phyloP scores from a whole-genome alignment of 2,888 invertebrate species.

The Amphiduros pacificus region DNA sequence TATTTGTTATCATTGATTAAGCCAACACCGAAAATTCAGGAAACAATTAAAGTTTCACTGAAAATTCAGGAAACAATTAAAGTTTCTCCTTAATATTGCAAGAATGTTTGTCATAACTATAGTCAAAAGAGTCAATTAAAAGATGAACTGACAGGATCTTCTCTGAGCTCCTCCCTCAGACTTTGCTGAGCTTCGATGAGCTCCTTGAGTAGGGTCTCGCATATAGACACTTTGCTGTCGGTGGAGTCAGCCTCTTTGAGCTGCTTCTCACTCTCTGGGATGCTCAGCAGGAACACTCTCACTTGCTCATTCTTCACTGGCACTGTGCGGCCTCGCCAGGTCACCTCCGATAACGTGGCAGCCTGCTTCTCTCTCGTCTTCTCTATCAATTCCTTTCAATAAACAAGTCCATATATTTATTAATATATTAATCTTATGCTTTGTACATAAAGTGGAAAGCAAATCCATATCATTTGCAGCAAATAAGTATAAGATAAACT shows the following conservation, averaged over 20 bases:
- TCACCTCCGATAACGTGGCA: constrained; percentile 79
- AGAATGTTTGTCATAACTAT: too few species aligned
- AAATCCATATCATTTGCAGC: too few species aligned
- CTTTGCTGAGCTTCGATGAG: constrained; percentile 91
- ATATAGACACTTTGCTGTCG: constrained; percentile 75
- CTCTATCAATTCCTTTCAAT: constrained; percentile 72
- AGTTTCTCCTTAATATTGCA: too few species aligned
- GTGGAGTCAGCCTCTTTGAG: constrained; percentile 50
- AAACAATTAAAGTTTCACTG: not conserved
- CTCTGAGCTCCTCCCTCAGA: constrained; percentile 72
- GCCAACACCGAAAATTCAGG: not conserved
- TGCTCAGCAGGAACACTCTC: constrained; percentile 50
- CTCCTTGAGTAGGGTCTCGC: constrained; percentile 90
- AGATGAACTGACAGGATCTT: constrained; percentile 60
- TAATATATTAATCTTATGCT: too few species aligned
- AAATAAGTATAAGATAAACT: too few species aligned
- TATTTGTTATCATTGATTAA: too few species aligned
- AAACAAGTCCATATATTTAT: not conserved
- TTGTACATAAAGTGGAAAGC: too few species aligned
- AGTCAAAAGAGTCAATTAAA: not conserved
- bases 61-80: not conserved
- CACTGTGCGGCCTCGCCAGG: constrained; percentile 76
- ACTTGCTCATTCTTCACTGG: constrained; percentile 77
- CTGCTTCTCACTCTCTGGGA: constrained; percentile 51
- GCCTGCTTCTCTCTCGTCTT: constrained; percentile 81